Percentiles rank a stretch among this genome's conserved stretches.
Evolutionary conservation across 1,140 invertebrate species (phyloP).

Genomic region (Bombus difficillimus): DNA sequence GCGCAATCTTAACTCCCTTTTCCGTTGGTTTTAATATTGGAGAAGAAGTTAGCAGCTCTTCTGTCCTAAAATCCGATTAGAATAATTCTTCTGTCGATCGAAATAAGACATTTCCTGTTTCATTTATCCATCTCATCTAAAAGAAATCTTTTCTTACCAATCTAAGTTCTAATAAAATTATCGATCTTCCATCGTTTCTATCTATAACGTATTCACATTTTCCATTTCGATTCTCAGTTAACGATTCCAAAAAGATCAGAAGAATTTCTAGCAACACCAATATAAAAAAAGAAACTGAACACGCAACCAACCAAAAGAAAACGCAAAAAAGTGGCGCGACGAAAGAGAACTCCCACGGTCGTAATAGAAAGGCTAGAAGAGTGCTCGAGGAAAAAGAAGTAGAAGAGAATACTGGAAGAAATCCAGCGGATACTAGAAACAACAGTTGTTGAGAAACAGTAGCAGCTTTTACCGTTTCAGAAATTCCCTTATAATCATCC

Average conservation of each 20-base stretch:
- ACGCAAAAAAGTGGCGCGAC: neutral
- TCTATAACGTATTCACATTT: neutral
- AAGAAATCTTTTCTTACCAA: neutral
- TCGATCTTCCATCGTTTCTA: too few relatives aligned
- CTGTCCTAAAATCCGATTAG: too few relatives aligned
- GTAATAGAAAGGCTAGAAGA: neutral
- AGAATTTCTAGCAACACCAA: neutral
- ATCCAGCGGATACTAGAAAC: neutral
- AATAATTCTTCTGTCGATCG: too few relatives aligned
- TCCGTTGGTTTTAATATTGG: neutral
- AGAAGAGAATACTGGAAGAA: neutral
- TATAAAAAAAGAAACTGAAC: neutral
- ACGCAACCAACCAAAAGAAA: neutral
- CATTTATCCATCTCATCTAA: neutral
- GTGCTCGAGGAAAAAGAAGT: neutral
- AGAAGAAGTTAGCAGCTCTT: too few relatives aligned
- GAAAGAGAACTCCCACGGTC: neutral
- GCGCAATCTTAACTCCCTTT: neutral
- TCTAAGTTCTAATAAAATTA: neutral
- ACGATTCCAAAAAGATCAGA: neutral
- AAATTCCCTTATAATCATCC: constrained; percentile 40
- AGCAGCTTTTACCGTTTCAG: constrained; percentile 70
- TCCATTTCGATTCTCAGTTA: neutral
- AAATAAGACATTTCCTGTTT: too few relatives aligned
- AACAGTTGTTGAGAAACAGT: neutral